Evolutionary conservation across 2,888 invertebrate species (phyloP), one percentile per base, ranked within the genome.

Genomic region (Metellina segmentata): DNA sequence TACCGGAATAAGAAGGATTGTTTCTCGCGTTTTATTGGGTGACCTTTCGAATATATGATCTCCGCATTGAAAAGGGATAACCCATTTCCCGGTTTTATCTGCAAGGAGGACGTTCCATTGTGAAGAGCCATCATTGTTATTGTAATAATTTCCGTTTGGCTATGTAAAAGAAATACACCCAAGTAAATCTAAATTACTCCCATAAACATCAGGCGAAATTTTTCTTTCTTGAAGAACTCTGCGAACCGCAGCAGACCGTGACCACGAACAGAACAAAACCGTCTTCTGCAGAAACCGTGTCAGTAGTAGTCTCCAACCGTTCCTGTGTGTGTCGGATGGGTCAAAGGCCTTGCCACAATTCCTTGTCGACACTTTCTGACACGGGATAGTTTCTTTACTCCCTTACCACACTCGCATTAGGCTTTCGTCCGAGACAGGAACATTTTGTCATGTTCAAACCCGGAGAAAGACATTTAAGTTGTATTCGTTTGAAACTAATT

Each of bases 131-230:
- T 69, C 81, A 70, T 91, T 91, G 91, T 91, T 61, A 91, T 87
- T 91, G 70, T 79, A 91, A 91, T 91, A 88, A 91, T 91, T 91
- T 91, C 91, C 87, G 81, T 78, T 88, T 53, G 81, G 16, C 51
- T 53, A 34, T 75, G 16, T 13, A 91, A 89, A 72, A 88, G 87
- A 88, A 61, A 83, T 72, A 88, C 78, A 53, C 79, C 77, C 82
- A 85, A 20, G 52, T 75, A 69, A 86, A 69, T 69, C 61, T 53
- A 78, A 82, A 91, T 86, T 81, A 71, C 81, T 88, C 53, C 49
- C 74, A n/a, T 34, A 86, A 79, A 52, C 86, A 19, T 81, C 77
- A 69, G 70, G 48, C 51, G 16, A 51, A 61, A 72, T 79, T 85
- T 90, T 79, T 85, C 61, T 85, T 85, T 88, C 81, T 81, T 48